phyloP scores from a whole-genome alignment of 64 coral and sea anemone species.

The Actinia tenebrosa region DNA sequence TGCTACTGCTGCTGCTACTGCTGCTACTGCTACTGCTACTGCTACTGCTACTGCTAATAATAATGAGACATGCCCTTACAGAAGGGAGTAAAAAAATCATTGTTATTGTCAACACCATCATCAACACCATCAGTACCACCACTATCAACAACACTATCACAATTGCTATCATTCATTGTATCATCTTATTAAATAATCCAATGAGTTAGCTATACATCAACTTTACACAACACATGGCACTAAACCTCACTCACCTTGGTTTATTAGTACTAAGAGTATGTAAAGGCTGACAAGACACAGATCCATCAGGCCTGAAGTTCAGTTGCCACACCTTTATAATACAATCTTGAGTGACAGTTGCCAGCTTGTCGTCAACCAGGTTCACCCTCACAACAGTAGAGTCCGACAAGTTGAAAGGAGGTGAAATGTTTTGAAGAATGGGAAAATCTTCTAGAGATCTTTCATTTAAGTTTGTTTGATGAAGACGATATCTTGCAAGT shows the following conservation, averaged over 20 bases:
- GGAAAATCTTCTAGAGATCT: slow-evolving; percentile 10
- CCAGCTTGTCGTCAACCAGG: slow-evolving; percentile 78
- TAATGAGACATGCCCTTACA: too few species aligned
- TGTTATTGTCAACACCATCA: too few species aligned
- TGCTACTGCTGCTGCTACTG: too few species aligned
- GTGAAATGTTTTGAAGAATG: background rate
- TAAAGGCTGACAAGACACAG: slow-evolving; percentile 55
- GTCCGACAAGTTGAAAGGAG: background rate
- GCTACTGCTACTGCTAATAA: too few species aligned
- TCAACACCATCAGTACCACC: too few species aligned
- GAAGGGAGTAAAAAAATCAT: too few species aligned
- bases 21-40: too few species aligned
- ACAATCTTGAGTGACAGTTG: slow-evolving; percentile 80
- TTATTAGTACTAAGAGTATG: slow-evolving; percentile 80
- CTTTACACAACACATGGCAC: too few species aligned
- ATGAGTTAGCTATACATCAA: too few species aligned
- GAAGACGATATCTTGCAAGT: slow-evolving; percentile 26
- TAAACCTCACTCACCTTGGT: slow-evolving; percentile 42
- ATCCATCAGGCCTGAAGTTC: slow-evolving; percentile 38
- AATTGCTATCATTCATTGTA: background rate
- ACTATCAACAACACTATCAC: too few species aligned
- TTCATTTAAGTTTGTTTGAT: slow-evolving; percentile 53
- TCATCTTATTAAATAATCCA: too few species aligned
- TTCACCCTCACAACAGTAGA: slow-evolving; percentile 63
- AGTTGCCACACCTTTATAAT: slow-evolving; percentile 80